Evolutionary conservation across 2,797 vertebrate genomes (phyloP), one percentile per base, ranked within the genome.

Genomic region (Sebastes cheni): DNA sequence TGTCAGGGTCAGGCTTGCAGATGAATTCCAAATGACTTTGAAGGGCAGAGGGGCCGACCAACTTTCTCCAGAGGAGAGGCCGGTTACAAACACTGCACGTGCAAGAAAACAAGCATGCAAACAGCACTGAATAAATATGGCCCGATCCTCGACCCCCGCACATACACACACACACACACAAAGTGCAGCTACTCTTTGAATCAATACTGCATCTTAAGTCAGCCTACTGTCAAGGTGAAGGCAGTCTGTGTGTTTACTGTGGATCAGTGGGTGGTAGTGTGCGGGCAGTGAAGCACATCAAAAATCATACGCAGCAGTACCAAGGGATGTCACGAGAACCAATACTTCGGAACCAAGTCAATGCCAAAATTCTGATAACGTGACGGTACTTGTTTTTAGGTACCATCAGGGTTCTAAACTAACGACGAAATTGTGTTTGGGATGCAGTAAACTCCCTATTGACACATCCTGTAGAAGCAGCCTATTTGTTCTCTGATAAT

Each of bases 1-100:
- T 93, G 94, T 91, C 93, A 93, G 93, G 93, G 93, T 94, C 92
- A 90, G 83, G 81, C 85, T 92, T 71, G 86, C 88, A 88, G 82
- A 93, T 93, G 93, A 93, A 95, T 93, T 94, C 89, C 89, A 92
- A 94, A 94, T 92, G 91, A 93, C 92, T 93, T 88, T 93, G 92
- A 94, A 94, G 92, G 93, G 93, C 93, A 91, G 87, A 90, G 88
- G 86, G 90, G 90, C 88, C 69, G 39, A 86, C n/a, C 86, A 85
- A 90, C 90, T 93, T 93, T 87, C 88, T 92, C 90, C 76, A 68
- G 90, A 93, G 88, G 86, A 91, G 83, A 82, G 65, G 78, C 73
- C 25, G 68, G 79, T 75, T 79, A 32, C 73, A 58, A 76, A 79
- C 59, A 36, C 65, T 2, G 8, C 64, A 75, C 66, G 56, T 73